Conservation (phyloP, 1,140 invertebrate species). For the Dreissena rostriformis region DNA sequence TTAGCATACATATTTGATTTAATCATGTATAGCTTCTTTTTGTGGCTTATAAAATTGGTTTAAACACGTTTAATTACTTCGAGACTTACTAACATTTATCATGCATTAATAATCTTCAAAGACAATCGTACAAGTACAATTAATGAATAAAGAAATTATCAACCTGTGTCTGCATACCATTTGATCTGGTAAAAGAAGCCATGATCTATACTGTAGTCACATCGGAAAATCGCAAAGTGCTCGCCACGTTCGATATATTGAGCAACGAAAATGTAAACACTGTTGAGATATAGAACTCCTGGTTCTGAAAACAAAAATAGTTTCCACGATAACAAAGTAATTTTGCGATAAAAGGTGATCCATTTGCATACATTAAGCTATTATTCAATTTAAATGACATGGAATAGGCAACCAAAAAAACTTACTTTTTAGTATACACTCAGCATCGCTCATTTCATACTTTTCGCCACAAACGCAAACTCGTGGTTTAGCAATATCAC, state of each 20-base stretch:
- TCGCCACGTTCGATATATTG: not conserved
- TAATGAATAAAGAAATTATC: not conserved
- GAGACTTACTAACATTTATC: not conserved
- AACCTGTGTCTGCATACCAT: not conserved
- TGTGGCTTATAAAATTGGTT: not conserved
- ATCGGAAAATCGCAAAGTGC: slow-evolving; percentile 11
- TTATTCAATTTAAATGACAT: too few species aligned
- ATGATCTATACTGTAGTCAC: not conserved
- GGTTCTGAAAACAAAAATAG: not conserved
- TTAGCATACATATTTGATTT: too few species aligned
- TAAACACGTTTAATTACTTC: not conserved
- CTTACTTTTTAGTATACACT: too few species aligned
- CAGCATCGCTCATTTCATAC: too few species aligned
- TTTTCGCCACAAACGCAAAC: too few species aligned
- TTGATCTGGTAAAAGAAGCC: slow-evolving; percentile 22
- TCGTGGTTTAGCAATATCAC: too few species aligned
- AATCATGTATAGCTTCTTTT: not conserved
- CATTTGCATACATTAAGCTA: too few species aligned
- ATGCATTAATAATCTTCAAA: not conserved
- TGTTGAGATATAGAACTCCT: not conserved
- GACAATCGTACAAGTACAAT: not conserved
- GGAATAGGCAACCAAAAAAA: too few species aligned
- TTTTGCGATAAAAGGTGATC: too few species aligned
- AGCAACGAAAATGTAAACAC: not conserved
- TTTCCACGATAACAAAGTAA: too few species aligned